Conservation (phyloP, 2,888 invertebrate species). For the Heliconius erato region DNA sequence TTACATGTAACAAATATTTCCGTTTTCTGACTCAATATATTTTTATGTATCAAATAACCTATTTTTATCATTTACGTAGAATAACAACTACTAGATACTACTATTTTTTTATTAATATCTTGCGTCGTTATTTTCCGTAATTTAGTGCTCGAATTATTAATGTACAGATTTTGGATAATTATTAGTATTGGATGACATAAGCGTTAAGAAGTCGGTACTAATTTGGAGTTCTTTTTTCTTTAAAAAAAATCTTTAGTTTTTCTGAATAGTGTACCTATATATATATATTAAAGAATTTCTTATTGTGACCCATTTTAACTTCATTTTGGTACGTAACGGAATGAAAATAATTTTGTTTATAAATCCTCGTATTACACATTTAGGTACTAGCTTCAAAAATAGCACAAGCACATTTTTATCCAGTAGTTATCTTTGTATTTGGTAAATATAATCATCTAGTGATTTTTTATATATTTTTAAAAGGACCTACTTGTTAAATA, state of each 20-base stretch:
- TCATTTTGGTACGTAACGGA: not conserved
- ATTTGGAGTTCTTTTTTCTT: not conserved
- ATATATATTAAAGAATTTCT: not conserved
- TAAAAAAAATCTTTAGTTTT: not conserved
- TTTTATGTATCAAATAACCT: slow-evolving; percentile 3
- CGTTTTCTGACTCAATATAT: not conserved
- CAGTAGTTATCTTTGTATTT: too few species aligned
- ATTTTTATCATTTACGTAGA: not conserved
- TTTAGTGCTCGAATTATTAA: not conserved
- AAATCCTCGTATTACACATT: not conserved
- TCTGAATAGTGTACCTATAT: not conserved
- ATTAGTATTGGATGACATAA: not conserved
- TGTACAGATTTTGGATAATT: too few species aligned
- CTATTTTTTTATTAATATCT: slow-evolving; percentile 10
- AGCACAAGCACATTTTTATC: not conserved
- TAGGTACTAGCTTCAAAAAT: not conserved
- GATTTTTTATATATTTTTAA: too few species aligned
- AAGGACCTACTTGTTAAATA: too few species aligned
- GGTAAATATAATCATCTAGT: too few species aligned
- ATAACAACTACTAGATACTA: not conserved
- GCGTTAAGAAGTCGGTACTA: not conserved
- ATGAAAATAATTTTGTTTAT: not conserved
- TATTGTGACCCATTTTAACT: not conserved
- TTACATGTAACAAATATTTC: not conserved
- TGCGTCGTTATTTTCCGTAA: not conserved